Evolutionary conservation across 2,797 vertebrate genomes (phyloP).

Genomic region (Melanotaenia maccullochi): DNA sequence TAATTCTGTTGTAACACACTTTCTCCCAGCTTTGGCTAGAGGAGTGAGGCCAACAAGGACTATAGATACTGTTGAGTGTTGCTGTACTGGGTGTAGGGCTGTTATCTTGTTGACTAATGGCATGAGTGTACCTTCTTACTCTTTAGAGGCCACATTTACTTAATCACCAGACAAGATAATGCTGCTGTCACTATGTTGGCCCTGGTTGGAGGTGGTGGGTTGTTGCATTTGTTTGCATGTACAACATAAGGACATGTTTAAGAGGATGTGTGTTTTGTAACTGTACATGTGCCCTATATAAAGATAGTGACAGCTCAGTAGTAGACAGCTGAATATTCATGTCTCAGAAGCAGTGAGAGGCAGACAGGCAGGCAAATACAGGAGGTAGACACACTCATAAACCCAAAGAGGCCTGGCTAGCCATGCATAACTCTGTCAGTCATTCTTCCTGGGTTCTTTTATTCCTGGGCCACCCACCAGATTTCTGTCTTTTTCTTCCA

Average conservation of each 20-base stretch:
- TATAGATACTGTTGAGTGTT: slow-evolving; percentile 80
- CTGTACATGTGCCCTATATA: slow-evolving; percentile 30
- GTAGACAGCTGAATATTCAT: slow-evolving; percentile 38
- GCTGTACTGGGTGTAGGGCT: slow-evolving; percentile 54
- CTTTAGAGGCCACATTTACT: slow-evolving; percentile 77
- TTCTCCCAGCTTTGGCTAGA: slow-evolving; percentile 56
- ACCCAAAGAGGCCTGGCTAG: slow-evolving; percentile 21
- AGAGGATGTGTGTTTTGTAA: slow-evolving; percentile 21
- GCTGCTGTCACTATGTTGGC: slow-evolving; percentile 62
- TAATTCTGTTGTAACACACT: slow-evolving; percentile 25
- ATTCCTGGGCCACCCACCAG: slow-evolving; percentile 47
- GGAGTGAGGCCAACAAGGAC: slow-evolving; percentile 51
- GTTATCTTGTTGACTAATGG: slow-evolving; percentile 83
- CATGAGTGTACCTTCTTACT: slow-evolving; percentile 77
- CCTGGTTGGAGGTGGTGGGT: slow-evolving; percentile 46
- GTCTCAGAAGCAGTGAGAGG: slow-evolving; percentile 23
- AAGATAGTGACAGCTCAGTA: slow-evolving; percentile 44
- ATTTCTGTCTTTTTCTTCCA: slow-evolving; percentile 34
- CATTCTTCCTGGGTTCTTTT: slow-evolving; percentile 43
- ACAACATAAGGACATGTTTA: slow-evolving; percentile 28
- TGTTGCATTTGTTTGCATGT: slow-evolving; percentile 56
- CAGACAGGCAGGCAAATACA: slow-evolving; percentile 29
- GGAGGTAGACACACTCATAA: slow-evolving; percentile 28
- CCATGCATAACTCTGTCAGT: slow-evolving; percentile 48
- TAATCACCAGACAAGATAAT: slow-evolving; percentile 81